Conservation (phyloP, 2,888 invertebrate species). For the Unio pictorum region DNA sequence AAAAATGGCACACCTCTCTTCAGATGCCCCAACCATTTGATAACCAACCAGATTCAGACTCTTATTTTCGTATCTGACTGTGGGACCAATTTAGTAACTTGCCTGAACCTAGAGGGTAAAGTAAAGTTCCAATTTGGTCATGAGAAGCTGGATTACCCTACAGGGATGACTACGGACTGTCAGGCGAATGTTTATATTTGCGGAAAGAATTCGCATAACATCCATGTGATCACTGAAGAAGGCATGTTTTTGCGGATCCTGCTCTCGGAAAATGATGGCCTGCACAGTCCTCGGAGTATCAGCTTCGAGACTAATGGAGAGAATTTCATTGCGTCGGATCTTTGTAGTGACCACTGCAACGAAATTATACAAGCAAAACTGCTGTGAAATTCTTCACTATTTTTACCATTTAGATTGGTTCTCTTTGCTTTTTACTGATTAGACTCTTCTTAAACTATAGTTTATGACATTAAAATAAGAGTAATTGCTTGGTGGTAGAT, state of each 20-base stretch:
- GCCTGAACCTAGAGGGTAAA: constrained; percentile 17
- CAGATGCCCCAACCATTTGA: constrained; percentile 26
- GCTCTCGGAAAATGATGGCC: constrained; percentile 10
- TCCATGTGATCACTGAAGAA: constrained; percentile 23
- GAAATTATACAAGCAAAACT: constrained; percentile 24
- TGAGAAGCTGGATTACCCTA: constrained; percentile 18
- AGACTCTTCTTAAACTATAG: too few relatives aligned
- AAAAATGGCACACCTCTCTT: constrained; percentile 15
- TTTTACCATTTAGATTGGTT: too few relatives aligned
- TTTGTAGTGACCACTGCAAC: constrained; percentile 12
- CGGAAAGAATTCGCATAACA: constrained; percentile 33
- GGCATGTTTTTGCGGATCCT: constrained; percentile 23
- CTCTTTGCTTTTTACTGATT: too few relatives aligned
- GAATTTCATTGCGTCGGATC: constrained; percentile 19
- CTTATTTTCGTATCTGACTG: constrained; percentile 24
- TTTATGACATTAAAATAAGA: too few relatives aligned
- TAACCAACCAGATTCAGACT: constrained; percentile 15
- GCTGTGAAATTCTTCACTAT: too few relatives aligned
- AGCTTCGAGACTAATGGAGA: constrained; percentile 27
- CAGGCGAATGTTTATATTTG: constrained; percentile 32
- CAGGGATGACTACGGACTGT: constrained; percentile 22
- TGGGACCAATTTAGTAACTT: constrained; percentile 13
- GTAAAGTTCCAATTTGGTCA: constrained; percentile 25
- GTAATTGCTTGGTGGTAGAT: too few relatives aligned
- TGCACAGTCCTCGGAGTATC: constrained; percentile 22